Evolutionary conservation across 1,140 invertebrate species (phyloP).

Genomic region (Melanaphis sacchari): DNA sequence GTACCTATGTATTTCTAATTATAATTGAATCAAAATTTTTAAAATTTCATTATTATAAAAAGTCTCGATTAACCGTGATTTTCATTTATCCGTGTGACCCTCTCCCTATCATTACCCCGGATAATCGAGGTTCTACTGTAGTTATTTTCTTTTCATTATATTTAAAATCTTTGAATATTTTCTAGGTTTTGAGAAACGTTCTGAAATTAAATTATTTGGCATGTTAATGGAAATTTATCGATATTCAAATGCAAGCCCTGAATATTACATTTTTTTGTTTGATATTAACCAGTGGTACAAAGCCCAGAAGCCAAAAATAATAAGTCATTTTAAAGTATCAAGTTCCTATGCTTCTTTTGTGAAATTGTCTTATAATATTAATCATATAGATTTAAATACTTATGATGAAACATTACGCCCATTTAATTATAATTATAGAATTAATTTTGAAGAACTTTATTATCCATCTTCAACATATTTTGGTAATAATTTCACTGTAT

Average conservation of each 20-base stretch:
- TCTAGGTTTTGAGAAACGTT: neutral
- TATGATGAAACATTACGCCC: slow-evolving; percentile 9
- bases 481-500: neutral
- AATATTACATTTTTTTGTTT: slow-evolving; percentile 71
- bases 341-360: slow-evolving; percentile 34
- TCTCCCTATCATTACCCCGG: too few relatives aligned
- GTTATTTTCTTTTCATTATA: neutral
- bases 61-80: too few relatives aligned
- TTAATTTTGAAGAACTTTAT: slow-evolving; percentile 25
- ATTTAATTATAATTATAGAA: slow-evolving; percentile 23
- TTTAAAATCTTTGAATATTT: neutral
- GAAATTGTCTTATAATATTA: neutral
- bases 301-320: slow-evolving; percentile 79
- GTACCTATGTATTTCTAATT: too few relatives aligned
- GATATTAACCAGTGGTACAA: slow-evolving; percentile 96
- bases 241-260: neutral
- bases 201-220: slow-evolving; percentile 1
- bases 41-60: too few relatives aligned
- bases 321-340: slow-evolving; percentile 40
- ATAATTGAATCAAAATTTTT: too few relatives aligned
- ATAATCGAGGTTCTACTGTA: too few relatives aligned
- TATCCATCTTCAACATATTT: slow-evolving; percentile 55
- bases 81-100: too few relatives aligned
- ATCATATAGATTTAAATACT: slow-evolving; percentile 42
- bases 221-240: slow-evolving; percentile 35